Base-by-base conservation (phyloP, 1,140 invertebrate species). In the Conus ventricosus region DNA sequence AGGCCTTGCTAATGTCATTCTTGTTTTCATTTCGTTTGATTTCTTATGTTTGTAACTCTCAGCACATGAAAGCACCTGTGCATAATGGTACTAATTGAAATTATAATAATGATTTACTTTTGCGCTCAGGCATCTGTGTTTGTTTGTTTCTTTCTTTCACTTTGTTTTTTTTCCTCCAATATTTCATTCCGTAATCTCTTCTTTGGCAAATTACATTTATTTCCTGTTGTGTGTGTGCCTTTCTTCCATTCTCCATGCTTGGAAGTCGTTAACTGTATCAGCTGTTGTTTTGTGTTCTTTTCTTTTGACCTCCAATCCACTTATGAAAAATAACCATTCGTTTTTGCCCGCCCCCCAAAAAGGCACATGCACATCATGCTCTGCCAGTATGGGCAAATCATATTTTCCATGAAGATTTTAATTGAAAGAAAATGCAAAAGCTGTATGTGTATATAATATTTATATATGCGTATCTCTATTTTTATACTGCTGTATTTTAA, bases 401-500 rank as follows among this genome's bases (percentile, higher is more conserved):
- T 23, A 23, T 71, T 71, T 71, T 71, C 23, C 67, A 71, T 71
- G 67, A 71, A 71, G 20, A 71, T 20, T 71, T n/a, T 71, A 71
- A 71, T 39, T 39, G 39, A 39, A 39, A 39, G 39, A 71, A 20
- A 11, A 71, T 71, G 67, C 67, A 71, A 71, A 11, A 71, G 23
- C 23, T 71, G 20, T 71, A 23, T 71, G 20, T 71, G 20, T 71
- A 71, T 71, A 20, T n/a, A 13, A 71, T 71, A 71, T 4, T 71
- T 71, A 71, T 71, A 71, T n/a, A 20, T 71, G 67, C 23, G 20
- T 71, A 71, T 20, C 67, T 71, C 67, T 71, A 71, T 71, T 71
- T 71, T 71, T 71, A 71, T 71, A 71, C 67, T 71, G 67, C 67
- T 71, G 67, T 71, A n/a, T 71, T 71, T 71, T 71, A 71, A 71